Conservation (phyloP, 2,113 vertebrate genomes). For the Fulica atra region DNA sequence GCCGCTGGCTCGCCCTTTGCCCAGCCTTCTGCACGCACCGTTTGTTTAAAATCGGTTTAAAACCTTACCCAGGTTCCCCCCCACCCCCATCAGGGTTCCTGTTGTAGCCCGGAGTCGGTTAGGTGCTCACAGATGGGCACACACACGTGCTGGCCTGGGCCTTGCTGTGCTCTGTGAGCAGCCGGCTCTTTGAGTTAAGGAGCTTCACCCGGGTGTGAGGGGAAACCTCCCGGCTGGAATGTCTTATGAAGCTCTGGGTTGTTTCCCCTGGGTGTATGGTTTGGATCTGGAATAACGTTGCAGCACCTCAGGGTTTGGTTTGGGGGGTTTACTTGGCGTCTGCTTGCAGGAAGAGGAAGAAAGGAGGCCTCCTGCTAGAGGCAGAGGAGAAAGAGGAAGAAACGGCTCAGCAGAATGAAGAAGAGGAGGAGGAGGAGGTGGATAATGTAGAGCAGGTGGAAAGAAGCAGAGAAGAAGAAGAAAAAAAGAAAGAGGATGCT, state of each 20-base stretch:
- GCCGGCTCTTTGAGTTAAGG: too few species aligned
- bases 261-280: fast-evolving
- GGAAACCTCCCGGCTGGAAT: neutral
- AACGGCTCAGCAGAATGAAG: constrained; percentile 25
- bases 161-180: neutral
- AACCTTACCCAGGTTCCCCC: neutral
- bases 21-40: too few species aligned
- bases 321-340: neutral
- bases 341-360: constrained; percentile 85
- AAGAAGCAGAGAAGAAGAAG: constrained; percentile 42
- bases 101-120: fast-evolving
- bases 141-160: fast-evolving
- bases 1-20: too few species aligned
- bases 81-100: neutral
- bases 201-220: neutral
- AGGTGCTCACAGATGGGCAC: fast-evolving
- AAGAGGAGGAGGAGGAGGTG: constrained; percentile 30
- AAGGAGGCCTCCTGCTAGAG: constrained; percentile 76
- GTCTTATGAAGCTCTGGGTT: fast-evolving
- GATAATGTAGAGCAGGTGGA: neutral
- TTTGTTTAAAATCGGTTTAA: neutral
- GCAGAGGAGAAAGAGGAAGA: constrained; percentile 46
- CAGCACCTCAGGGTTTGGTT: neutral
- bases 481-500: constrained; percentile 89
- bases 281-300: neutral